Percentiles rank a stretch among this genome's conserved stretches.
These are phyloP conservation scores for Papilio demoleus DNA, from an alignment of 2,888 invertebrate species.

Conservation along the genomic window DNA sequence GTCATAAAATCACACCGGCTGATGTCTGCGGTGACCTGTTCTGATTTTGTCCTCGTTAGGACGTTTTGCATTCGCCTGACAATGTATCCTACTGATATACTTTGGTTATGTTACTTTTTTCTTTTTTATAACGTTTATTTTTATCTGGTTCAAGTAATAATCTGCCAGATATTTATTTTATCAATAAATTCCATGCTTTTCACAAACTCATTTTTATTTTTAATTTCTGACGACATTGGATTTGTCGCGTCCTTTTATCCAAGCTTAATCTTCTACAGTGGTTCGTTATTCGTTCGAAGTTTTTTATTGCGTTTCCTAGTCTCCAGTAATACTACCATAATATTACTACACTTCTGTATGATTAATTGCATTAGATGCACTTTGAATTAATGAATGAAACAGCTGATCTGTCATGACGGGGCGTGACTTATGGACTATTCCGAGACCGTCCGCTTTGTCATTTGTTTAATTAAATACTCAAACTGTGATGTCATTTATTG, in stretches of 20 bases:
- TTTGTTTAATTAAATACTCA: conserved; percentile 3
- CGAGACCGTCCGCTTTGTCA: conserved; percentile 21
- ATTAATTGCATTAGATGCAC: conserved; percentile 87
- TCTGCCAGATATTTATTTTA: background rate
- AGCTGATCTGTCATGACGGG: conserved; percentile 57
- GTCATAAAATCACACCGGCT: conserved; percentile 23
- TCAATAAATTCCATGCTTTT: background rate
- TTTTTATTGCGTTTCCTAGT: background rate
- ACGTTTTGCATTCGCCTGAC: background rate
- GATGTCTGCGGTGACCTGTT: conserved; percentile 13
- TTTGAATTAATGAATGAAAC: conserved; percentile 83
- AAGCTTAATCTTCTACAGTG: background rate
- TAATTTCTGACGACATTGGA: no score
- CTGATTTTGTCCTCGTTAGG: conserved; percentile 28
- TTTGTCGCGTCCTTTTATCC: background rate
- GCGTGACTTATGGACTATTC: conserved; percentile 22
- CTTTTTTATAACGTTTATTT: background rate
- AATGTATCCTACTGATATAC: background rate
- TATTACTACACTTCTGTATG: background rate
- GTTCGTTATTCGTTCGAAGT: background rate
- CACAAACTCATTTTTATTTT: no score
- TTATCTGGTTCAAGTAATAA: background rate
- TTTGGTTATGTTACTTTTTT: background rate
- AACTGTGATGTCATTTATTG: background rate
- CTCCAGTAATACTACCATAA: background rate